Base-by-base conservation (phyloP, 1,140 invertebrate species). In the Ceratina australensis region DNA sequence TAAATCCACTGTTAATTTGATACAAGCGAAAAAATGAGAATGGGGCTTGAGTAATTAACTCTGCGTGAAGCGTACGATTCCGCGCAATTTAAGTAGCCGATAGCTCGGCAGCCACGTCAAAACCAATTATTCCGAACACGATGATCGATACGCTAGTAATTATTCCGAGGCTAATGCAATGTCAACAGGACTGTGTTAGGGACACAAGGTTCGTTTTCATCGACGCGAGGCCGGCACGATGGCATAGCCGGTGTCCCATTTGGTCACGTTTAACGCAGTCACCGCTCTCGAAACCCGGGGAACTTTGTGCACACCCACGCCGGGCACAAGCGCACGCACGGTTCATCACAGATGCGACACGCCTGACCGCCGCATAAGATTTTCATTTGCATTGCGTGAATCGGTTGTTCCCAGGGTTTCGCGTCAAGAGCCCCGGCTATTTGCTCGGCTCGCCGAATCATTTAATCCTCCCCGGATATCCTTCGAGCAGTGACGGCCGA, bases 91-190 rank as follows among this genome's bases (percentile, higher is more conserved):
- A 83, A 83, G 80, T 83, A 57, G 68, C 76, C 71, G 72, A 65
- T 80, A 80, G 82, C 54, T 69, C 66, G 79, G 60, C 50, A 63
- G 72, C 75, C 82, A 79, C 80, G 59, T 74, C 73, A 69, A 72
- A 80, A 85, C 78, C 80, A 83, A 83, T 84, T 86, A 87, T 75
- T 79, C 64, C 72, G 72, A 68, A 79, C 52, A 72, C 68, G 78
- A 83, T 87, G 87, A 88, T 88, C 86, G 87, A 87, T 88, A 83
- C 67, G 72, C 56, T 73, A 84, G 81, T 88, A 88, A 88, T 88
- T 88, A 86, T 84, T 83, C 71, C 80, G 33, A 61, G 63, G 77
- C 67, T 86, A 86, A 88, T 85, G 85, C 83, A 86, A 79, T 80
- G 81, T 83, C 83, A 87, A 87, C 84, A 83, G 47, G 68, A 75